Evolutionary conservation across 2,888 invertebrate genomes (phyloP), one percentile per base, ranked within the genome.

Genomic region (Chrysomela aeneicollis): DNA sequence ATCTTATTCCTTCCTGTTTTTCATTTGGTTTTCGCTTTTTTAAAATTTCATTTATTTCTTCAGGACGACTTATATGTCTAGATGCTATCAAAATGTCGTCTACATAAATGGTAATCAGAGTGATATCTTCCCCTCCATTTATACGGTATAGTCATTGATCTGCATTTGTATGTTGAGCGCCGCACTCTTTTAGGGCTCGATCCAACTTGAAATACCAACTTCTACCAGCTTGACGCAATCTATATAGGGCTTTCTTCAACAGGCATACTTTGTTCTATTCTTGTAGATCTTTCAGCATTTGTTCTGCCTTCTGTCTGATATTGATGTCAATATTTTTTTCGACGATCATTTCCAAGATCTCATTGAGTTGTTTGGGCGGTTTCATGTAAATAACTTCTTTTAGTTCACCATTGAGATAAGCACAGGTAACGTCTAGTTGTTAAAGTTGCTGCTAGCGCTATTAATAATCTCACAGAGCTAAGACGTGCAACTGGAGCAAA

Each of bases 71-170:
- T n/a, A n/a, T n/a, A n/a, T n/a, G n/a, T n/a, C n/a, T n/a, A n/a
- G n/a, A n/a, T n/a, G n/a, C n/a, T n/a, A n/a, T n/a, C n/a, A n/a
- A n/a, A n/a, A n/a, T n/a, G n/a, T n/a, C n/a, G n/a, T n/a, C n/a
- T 2, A 76, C 75, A 53, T 74, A 75, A 1, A 73, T 63, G 9
- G 63, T 63, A 15, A 75, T 67, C 10, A 73, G 15, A 1, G 66
- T 61, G 15, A 66, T n/a, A 22, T 68, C 42, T 32, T 70, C 62
- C 15, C 63, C 70, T 46, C 26, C 37, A 9, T 32, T 59, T 1
- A 63, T 42, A 9, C 47, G 53, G 59, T 71, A 76, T 17, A 73
- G n/a, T 57, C 74, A 73, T 15, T 30, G 61, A 49, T 18, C 10
- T 47, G 18, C 10, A 18, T 47, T 47, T 5, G 47, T 18, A 15